Conservation (phyloP, 2,888 invertebrate species). For the Andrena bucephala region DNA sequence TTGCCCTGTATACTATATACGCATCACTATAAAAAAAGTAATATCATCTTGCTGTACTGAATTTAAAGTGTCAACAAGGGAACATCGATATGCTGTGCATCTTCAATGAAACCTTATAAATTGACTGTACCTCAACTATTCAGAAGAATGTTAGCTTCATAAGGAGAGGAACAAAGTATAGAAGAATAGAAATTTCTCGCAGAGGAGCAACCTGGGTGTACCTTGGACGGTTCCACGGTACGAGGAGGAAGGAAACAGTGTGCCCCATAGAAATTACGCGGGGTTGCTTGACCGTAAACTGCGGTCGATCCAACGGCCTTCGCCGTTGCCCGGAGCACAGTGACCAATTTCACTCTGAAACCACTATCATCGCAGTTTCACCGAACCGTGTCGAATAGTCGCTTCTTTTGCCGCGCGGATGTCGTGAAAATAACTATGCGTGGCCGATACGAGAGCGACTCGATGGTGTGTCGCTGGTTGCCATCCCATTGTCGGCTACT, state of each 20-base stretch:
- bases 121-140: too few relatives aligned
- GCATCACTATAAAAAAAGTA: neutral
- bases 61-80: too few relatives aligned
- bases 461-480: conserved; percentile 34
- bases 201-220: conserved; percentile 15
- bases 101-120: too few relatives aligned
- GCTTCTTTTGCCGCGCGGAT: conserved; percentile 74
- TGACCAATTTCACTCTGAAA: conserved; percentile 72
- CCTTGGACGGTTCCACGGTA: neutral
- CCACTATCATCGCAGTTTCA: conserved; percentile 69
- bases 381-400: conserved; percentile 73
- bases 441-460: conserved; percentile 54
- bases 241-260: conserved; percentile 23
- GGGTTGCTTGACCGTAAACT: conserved; percentile 71
- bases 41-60: too few relatives aligned
- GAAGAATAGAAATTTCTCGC: neutral
- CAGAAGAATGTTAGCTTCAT: too few relatives aligned
- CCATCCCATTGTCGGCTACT: conserved; percentile 62
- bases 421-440: conserved; percentile 74
- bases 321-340: conserved; percentile 65
- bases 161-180: neutral
- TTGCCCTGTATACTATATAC: neutral
- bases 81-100: too few relatives aligned
- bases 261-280: conserved; percentile 62
- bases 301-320: conserved; percentile 70